Conservation (phyloP, 2,113 vertebrate species). For the Colaptes auratus region DNA sequence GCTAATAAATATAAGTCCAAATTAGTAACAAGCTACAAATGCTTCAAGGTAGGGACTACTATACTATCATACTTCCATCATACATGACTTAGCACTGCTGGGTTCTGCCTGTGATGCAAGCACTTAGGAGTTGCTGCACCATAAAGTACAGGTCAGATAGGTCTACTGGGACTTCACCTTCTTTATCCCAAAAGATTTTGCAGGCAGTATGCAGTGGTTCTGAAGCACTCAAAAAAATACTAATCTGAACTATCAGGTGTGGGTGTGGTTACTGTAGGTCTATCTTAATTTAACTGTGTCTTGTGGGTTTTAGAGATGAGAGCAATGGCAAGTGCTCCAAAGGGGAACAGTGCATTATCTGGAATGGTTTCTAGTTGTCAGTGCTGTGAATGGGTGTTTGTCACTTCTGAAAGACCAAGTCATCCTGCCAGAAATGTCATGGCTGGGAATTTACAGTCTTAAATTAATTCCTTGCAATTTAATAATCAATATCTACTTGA, state of each 20-base stretch:
- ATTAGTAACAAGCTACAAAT: neutral
- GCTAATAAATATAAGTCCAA: neutral
- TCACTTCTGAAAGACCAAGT: neutral
- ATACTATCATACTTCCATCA: neutral
- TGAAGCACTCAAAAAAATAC: neutral
- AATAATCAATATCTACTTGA: neutral
- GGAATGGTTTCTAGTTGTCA: neutral
- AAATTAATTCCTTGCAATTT: neutral
- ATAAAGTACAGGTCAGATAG: neutral
- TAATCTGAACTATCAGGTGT: neutral
- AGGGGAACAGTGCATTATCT: accelerated
- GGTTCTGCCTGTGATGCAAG: neutral
- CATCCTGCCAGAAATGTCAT: neutral
- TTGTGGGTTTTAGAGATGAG: neutral
- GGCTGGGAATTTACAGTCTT: neutral
- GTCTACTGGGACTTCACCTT: neutral
- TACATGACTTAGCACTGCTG: accelerated
- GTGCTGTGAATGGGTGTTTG: neutral
- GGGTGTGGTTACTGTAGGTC: neutral
- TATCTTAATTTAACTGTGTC: neutral
- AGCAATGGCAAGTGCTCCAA: neutral
- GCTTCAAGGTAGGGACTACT: neutral
- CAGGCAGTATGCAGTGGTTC: neutral
- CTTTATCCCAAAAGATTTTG: neutral
- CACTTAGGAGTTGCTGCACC: neutral